Evolutionary conservation across 2,888 invertebrate species (phyloP), one percentile per base, ranked within the genome.

Genomic region (Eristalis intricaria): DNA sequence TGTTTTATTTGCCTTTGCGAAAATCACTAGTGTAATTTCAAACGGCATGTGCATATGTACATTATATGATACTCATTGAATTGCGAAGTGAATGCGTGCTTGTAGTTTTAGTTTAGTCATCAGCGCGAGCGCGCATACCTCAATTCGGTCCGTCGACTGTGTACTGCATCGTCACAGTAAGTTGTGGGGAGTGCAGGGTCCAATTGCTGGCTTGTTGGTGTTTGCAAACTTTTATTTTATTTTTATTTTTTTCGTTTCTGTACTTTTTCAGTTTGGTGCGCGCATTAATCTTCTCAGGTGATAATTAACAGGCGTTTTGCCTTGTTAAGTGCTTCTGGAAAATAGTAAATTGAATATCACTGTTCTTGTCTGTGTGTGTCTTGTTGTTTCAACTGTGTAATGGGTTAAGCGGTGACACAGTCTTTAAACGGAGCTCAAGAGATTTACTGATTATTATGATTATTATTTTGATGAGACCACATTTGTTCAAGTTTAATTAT

Each of bases 231-330:
- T 66, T 38, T n/a, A 35, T 65, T 69, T 26, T 56, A 35, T 58
- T 38, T 43, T 76, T 50, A 15, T 61, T 35, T 11, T 70, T 58
- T 75, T 71, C 68, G 11, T 43, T 69, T 78, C 35, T 79, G 86
- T 90, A 75, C 89, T 79, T 78, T 81, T 84, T 63, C 84, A 80
- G 79, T 79, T 88, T 88, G 71, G 83, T 80, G 87, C 73, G 87
- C 83, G 84, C 89, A 89, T 89, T 89, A 88, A 89, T 89, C 89
- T 89, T 88, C 79, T 80, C 89, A 89, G 88, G 89, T 89, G 89
- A 89, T 89, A 89, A 89, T 89, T 89, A 89, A 89, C 88, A 89
- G 89, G 88, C 89, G 88, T 89, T 89, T 89, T 89, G 89, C 79
- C 85, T 88, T 88, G 89, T 89, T 89, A 87, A 85, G 85, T 81